These are phyloP conservation scores for Megalonaias nervosa DNA, from an alignment of 1,140 invertebrate species.

Conservation along the genomic window DNA sequence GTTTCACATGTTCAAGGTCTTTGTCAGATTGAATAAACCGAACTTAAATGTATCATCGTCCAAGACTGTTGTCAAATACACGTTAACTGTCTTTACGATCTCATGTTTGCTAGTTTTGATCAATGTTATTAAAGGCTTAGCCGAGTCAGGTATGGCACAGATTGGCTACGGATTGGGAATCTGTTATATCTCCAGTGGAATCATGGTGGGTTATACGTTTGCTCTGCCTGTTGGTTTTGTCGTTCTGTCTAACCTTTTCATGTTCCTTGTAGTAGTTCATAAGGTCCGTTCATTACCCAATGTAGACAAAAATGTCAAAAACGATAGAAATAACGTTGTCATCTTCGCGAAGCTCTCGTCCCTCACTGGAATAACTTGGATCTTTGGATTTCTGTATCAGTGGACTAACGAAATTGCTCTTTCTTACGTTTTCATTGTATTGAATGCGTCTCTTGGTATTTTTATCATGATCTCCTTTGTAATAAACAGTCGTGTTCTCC, in stretches of 20 bases:
- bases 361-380: conserved; percentile 48
- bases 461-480: conserved; percentile 78
- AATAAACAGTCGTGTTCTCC: too few species aligned
- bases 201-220: conserved; percentile 39
- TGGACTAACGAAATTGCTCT: conserved; percentile 52
- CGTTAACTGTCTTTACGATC: too few species aligned
- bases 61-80: too few species aligned
- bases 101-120: neutral
- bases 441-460: conserved; percentile 76
- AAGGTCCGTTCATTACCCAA: conserved; percentile 34
- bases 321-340: conserved; percentile 31
- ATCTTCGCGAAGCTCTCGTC: conserved; percentile 52
- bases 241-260: conserved; percentile 38
- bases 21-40: conserved; percentile 30
- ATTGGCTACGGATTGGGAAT: conserved; percentile 44
- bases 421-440: conserved; percentile 74
- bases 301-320: conserved; percentile 18
- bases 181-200: conserved; percentile 42
- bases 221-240: conserved; percentile 43
- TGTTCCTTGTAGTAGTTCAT: conserved; percentile 43
- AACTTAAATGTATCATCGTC: too few species aligned
- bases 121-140: conserved; percentile 27
- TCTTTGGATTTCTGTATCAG: conserved; percentile 44
- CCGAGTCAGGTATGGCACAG: conserved; percentile 12
- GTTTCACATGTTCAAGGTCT: conserved; percentile 73